A percentile compares a stretch with the other conserved stretches of the same genome.
These are phyloP conservation scores for Urechis unicinctus DNA, from an alignment of 2,888 invertebrate genomes.

Conservation along the genomic window DNA sequence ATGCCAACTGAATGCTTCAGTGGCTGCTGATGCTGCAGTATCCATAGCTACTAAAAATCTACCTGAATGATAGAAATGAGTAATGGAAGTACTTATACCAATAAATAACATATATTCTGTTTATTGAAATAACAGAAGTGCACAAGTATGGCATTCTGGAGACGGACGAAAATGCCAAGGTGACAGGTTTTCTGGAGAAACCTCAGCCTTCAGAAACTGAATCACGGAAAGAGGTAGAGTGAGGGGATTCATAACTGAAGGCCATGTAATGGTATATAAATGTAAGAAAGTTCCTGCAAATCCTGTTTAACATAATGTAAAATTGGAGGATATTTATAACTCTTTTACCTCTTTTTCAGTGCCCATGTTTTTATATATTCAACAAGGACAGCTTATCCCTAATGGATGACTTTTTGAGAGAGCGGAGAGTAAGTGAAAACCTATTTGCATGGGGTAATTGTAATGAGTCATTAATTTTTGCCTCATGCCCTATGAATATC, in stretches of 20 bases:
- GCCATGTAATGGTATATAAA: not conserved
- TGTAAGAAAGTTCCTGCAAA: no score
- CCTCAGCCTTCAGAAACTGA: constrained; percentile 16
- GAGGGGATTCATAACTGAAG: no score
- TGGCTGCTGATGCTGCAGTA: no score
- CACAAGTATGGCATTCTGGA: constrained; percentile 20
- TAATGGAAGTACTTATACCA: no score
- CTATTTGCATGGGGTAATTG: not conserved
- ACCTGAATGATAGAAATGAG: no score
- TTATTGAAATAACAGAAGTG: constrained; percentile 17
- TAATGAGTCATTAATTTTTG: not conserved
- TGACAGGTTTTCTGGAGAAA: constrained; percentile 18
- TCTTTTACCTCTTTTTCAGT: constrained; percentile 8
- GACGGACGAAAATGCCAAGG: constrained; percentile 4
- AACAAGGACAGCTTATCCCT: constrained; percentile 5
- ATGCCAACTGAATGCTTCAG: no score
- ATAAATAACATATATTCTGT: no score
- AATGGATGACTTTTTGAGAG: constrained; percentile 10
- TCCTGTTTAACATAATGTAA: no score
- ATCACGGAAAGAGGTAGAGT: constrained; percentile 17
- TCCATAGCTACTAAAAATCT: no score
- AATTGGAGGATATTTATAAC: not conserved
- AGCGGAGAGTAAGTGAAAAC: constrained; percentile 11
- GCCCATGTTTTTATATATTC: constrained; percentile 20
- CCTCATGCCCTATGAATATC: no score